phyloP scores from a whole-genome alignment of 2,888 invertebrate species.

The Ochropleura leucogaster region DNA sequence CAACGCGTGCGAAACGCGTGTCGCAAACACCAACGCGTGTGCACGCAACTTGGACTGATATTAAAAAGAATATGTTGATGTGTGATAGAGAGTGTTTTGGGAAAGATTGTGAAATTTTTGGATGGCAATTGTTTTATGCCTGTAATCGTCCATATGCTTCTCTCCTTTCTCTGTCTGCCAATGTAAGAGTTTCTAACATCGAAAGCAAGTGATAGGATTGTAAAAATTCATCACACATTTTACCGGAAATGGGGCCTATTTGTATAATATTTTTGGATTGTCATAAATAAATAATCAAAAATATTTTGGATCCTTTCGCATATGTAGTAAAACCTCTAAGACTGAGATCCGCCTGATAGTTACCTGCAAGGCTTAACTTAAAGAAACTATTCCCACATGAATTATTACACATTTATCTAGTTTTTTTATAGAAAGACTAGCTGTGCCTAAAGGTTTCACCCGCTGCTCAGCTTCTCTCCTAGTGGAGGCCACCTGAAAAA shows the following conservation, averaged over 20 bases:
- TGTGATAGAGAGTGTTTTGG: conserved; percentile 57
- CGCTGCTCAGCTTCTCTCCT: too few species aligned
- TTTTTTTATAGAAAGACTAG: not conserved
- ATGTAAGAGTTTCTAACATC: not conserved
- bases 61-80: conserved; percentile 85
- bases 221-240: not conserved
- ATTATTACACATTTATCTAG: not conserved
- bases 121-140: not conserved
- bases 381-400: not conserved
- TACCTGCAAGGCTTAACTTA: not conserved
- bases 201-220: not conserved
- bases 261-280: not conserved
- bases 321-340: not conserved
- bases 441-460: too few species aligned
- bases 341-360: not conserved
- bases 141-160: not conserved
- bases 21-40: conserved; percentile 81
- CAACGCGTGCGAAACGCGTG: conserved; percentile 77
- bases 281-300: not conserved
- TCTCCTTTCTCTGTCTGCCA: not conserved
- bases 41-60: conserved; percentile 79
- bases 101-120: conserved; percentile 26
- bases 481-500: too few species aligned
- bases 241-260: not conserved
- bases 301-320: not conserved